Evolutionary conservation across 2,888 invertebrate species (phyloP).

Genomic region (Ctena decussata): DNA sequence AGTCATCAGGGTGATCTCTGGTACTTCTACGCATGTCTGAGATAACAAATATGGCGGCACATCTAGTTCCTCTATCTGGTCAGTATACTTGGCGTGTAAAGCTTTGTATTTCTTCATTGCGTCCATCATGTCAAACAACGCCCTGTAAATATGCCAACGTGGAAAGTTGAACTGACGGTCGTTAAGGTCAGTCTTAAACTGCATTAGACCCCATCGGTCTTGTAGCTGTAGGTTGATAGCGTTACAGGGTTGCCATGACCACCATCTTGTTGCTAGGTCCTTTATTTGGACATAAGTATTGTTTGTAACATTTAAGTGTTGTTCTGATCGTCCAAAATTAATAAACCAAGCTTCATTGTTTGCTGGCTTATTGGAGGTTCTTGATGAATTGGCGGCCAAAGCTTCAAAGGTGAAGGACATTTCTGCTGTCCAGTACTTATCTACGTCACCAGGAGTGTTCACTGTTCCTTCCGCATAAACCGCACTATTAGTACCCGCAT

Average conservation of each 20-base stretch:
- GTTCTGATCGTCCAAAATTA: conserved; percentile 50
- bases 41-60: conserved; percentile 72
- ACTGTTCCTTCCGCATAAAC: conserved; percentile 48
- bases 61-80: conserved; percentile 62
- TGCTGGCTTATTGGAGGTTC: conserved; percentile 11
- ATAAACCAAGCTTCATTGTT: conserved; percentile 59
- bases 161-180: conserved; percentile 53
- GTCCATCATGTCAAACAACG: conserved; percentile 71
- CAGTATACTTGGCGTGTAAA: conserved; percentile 67
- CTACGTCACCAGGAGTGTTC: conserved; percentile 43
- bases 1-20: conserved; percentile 65
- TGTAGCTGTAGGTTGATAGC: conserved; percentile 56
- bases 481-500: conserved; percentile 31
- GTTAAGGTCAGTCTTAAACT: conserved; percentile 62
- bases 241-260: conserved; percentile 63
- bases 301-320: conserved; percentile 30
- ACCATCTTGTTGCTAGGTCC: conserved; percentile 26
- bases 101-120: conserved; percentile 72
- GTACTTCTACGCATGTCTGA: conserved; percentile 64
- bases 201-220: conserved; percentile 76
- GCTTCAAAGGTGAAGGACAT: conserved; percentile 41
- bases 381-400: conserved; percentile 31
- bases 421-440: conserved; percentile 56
- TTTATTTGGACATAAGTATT: conserved; percentile 25
- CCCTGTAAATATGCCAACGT: conserved; percentile 69